Base-by-base conservation (phyloP, 2,797 vertebrate species). In the Molossus molossus region DNA sequence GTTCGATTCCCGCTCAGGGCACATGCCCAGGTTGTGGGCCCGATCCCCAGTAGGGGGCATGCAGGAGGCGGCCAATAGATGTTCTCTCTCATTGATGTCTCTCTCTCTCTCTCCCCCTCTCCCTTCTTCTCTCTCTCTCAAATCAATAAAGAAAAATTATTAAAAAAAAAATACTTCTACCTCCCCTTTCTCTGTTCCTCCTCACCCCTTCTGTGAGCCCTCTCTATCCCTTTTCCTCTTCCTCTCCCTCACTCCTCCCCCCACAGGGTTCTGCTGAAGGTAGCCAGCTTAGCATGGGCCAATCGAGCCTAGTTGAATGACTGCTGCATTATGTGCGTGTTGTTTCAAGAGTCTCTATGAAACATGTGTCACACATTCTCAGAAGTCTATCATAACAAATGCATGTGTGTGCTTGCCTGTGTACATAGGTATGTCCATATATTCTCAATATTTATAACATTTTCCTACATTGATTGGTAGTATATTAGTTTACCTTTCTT, bases 401-500 rank as follows among this genome's bases (percentile, higher is more conserved):
- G 45, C 20, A 23, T n/a, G 5, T 14, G 8, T 82, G 33, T 86
- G 67, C 37, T 96, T 12, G 5, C 21, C 2, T 69, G 8, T 64
- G 40, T 83, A 20, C 17, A 50, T 29, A 23, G 23, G 23, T 6
- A 23, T 48, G 21, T 15, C 40, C 72, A 55, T 3, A 73, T 77
- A 48, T 75, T 57, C 18, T 70, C 65, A 87, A 48, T 72, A 62
- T 87, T 84, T 60, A 65, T n/a, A 73, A 33, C 6, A 70, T 76
- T 80, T 80, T 79, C 20, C 48, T 81, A 7, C 3, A 91, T 18
- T 95, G 45, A 7, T 5, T 84, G 27, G 8, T 33, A 91, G 65
- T 20, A 82, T 29, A 27, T 81, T 55, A 40, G 73, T 90, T 90
- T 84, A 77, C 7, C 62, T 94, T 91, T 64, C 84, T 50, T 86